Evolutionary conservation across 2,113 vertebrate species (phyloP), one percentile per base, ranked within the genome.

Genomic region (Macaca mulatta): DNA sequence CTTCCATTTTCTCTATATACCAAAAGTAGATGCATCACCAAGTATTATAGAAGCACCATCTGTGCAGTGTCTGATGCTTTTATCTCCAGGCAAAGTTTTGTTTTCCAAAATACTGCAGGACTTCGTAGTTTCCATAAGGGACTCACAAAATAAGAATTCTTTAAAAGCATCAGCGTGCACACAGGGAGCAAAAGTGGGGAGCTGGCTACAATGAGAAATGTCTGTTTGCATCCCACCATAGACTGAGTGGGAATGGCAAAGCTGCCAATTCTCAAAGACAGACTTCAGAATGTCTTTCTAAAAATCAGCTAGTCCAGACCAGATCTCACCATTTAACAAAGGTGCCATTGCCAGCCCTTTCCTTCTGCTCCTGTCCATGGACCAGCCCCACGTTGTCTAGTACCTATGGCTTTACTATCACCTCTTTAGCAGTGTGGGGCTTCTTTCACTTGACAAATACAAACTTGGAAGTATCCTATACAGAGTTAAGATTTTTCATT

Each of bases 11-110:
- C 79, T 61, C 83, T 4, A 10, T 11, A 40, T 3, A 43, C 55
- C 90, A 69, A 92, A 94, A 77, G 87, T 78, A 89, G 86, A 91
- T n/a, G 27, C 79, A 45, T 74, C 57, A 72, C 50, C 78, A 74
- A 48, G 69, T 88, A 69, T 78, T 85, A 55, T 2, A 93, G 67
- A 75, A 84, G 30, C 3, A 35, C 92, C 96, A 97, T 83, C 97
- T 97, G 91, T 82, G 59, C 90, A 38, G 78, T 70, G 20, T 89
- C 86, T 85, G 59, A 93, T 86, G 92, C 52, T 93, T 91, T 97
- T 86, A 84, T 96, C 96, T 91, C 92, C 55, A 94, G 69, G 80
- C 75, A 92, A 90, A 95, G 59, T 89, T 98, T 78, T 93, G 78
- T 96, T 89, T 79, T 98, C 94, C 61, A 93, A 97, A 93, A 86